phyloP scores from a whole-genome alignment of 2,113 vertebrate species.

The Tylochromis polylepis region DNA sequence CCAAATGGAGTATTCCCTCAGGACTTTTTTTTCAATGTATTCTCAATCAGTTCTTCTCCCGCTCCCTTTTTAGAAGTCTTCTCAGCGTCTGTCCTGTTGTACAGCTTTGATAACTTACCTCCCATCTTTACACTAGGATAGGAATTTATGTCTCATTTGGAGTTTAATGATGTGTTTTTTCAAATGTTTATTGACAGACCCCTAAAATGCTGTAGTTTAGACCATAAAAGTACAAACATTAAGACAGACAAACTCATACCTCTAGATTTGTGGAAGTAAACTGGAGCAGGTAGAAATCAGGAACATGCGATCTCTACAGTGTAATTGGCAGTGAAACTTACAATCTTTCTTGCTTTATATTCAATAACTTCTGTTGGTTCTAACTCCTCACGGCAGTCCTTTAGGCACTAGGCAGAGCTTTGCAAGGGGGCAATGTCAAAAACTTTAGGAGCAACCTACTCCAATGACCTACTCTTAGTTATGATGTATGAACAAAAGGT shows the following conservation, averaged over 20 bases:
- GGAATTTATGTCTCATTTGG: background rate
- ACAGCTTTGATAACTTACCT: background rate
- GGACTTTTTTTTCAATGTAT: background rate
- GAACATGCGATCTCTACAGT: background rate
- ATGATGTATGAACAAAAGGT: background rate
- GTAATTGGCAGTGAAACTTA: background rate
- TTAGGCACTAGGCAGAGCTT: background rate
- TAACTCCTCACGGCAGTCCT: background rate
- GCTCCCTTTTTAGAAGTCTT: background rate
- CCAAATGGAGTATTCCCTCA: conserved; percentile 10
- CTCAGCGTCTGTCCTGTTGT: background rate
- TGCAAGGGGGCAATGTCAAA: background rate
- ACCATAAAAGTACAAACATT: background rate
- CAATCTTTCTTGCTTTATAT: background rate
- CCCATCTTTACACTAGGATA: rapidly evolving
- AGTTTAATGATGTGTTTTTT: background rate
- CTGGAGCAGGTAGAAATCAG: background rate
- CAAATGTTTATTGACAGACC: background rate
- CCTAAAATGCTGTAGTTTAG: background rate
- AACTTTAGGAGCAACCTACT: background rate
- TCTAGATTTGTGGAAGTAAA: background rate
- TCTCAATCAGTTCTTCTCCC: background rate
- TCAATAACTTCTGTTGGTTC: background rate
- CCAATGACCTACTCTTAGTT: background rate
- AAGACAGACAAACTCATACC: background rate